Percentiles rank a stretch among this genome's conserved stretches.
phyloP scores from a whole-genome alignment of 2,113 vertebrate genomes.

The Galemys pyrenaicus region DNA sequence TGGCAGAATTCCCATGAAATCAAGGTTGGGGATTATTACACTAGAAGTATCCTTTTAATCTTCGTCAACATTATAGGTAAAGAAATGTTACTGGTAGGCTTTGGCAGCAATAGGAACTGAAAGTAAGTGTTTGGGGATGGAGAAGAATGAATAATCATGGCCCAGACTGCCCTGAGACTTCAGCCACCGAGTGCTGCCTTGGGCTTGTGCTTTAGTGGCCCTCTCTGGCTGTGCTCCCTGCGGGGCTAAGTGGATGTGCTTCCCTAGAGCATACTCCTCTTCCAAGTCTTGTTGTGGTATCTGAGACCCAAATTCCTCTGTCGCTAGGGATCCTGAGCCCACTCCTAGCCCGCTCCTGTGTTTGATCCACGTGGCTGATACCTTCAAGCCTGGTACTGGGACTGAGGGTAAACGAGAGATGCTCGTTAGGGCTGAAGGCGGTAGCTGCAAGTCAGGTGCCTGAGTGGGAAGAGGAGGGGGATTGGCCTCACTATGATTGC shows the following conservation, averaged over 20 bases:
- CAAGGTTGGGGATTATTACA: neutral
- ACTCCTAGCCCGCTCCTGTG: neutral
- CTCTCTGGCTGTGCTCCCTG: neutral
- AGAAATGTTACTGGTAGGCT: neutral
- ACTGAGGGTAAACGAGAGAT: neutral
- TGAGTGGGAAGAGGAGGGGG: neutral
- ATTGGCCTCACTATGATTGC: neutral
- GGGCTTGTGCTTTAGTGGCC: too few species aligned
- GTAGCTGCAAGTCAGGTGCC: neutral
- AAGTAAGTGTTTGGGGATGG: neutral
- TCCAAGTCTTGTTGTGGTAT: neutral
- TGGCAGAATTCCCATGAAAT: neutral
- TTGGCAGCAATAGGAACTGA: neutral
- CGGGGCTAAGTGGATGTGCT: neutral
- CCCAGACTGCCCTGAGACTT: neutral
- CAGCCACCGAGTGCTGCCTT: neutral
- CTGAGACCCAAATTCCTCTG: neutral
- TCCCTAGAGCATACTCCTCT: neutral
- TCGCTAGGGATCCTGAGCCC: neutral
- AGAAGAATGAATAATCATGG: neutral
- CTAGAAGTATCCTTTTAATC: neutral
- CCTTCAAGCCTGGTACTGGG: neutral
- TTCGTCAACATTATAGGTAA: neutral
- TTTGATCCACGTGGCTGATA: neutral
- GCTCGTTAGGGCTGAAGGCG: neutral